Base-by-base conservation (phyloP, 2,113 vertebrate genomes). In the Tringa solitaria region DNA sequence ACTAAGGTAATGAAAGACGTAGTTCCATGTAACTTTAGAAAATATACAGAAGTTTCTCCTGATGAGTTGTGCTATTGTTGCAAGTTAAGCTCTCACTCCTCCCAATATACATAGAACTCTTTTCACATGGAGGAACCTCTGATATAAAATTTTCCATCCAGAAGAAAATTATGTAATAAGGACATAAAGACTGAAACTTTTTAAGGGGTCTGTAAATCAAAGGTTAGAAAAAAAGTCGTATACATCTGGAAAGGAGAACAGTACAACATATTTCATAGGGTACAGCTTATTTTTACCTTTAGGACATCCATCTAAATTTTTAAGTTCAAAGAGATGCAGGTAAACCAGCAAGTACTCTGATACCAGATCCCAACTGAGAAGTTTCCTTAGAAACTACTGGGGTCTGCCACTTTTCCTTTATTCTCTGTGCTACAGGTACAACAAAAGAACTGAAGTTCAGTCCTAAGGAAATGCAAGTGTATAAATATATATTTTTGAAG, bases 291-390 rank as follows among this genome's bases (percentile, higher is more conserved):
- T 12, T 56, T 90, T 41, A 50, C 37, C 48, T 76, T 60, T 56
- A 60, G 28, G 45, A 56, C 9, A 56, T 4, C 11, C 32, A 56
- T 30, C 1, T 10, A 61, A 23, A 65, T 35, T 89, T 73, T 87
- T 35, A 53, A 37, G 39, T 28, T 53, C 45, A 51, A n/a, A 74
- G 53, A 53, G 22, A 68, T 11, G 39, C 1, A 68, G 17, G 24
- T 12, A 79, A 69, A 61, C 6, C 35, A 89, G 21, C 18, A 91
- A 48, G 35, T 33, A 76, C 7, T n/a, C 33, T 19, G 16, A 3
- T 24, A 79, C 68, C 13, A 56, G 19, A 79, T 10, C 6, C 20
- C 0, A 3, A 5, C 0, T n/a, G 8, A 56, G 3, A 74, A 65
- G 18, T 28, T 77, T 65, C 30, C 17, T 39, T 39, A 9, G 37